Evolutionary conservation across 2,888 invertebrate species (phyloP).

Genomic region (Amphiduros pacificus): DNA sequence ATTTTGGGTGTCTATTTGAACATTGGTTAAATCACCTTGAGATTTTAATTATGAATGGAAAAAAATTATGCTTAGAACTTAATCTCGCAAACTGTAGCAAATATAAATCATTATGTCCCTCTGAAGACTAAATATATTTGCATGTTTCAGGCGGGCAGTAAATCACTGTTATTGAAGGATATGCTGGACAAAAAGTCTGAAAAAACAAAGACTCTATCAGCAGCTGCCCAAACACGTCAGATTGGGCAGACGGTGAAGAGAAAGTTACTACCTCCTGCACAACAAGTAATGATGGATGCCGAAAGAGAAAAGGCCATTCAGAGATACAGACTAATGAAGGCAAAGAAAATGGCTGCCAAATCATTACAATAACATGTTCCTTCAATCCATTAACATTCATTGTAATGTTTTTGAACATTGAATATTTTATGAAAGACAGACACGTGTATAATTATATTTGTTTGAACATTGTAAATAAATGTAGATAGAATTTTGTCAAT

Average conservation of each 20-base stretch:
- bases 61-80: no score
- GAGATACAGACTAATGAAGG: slow-evolving; percentile 41
- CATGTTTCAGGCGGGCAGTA: slow-evolving; percentile 39
- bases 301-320: slow-evolving; percentile 42
- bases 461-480: no score
- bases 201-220: background rate
- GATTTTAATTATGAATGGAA: no score
- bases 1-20: no score
- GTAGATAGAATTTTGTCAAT: no score
- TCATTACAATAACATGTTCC: no score
- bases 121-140: background rate
- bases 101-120: background rate
- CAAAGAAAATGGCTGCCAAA: slow-evolving; percentile 25
- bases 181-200: slow-evolving; percentile 32
- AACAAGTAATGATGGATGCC: slow-evolving; percentile 36
- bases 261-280: slow-evolving; percentile 40
- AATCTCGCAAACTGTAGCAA: no score
- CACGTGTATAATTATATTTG: no score
- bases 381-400: no score
- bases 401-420: no score
- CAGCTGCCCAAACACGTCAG: slow-evolving; percentile 18
- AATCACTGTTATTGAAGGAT: slow-evolving; percentile 37
- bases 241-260: slow-evolving; percentile 40
- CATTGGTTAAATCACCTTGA: no score
- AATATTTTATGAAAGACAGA: no score